A percentile compares a stretch with the other conserved stretches of the same genome.
Evolutionary conservation across 2,888 invertebrate species (phyloP).

Genomic region (Hypena proboscidalis): DNA sequence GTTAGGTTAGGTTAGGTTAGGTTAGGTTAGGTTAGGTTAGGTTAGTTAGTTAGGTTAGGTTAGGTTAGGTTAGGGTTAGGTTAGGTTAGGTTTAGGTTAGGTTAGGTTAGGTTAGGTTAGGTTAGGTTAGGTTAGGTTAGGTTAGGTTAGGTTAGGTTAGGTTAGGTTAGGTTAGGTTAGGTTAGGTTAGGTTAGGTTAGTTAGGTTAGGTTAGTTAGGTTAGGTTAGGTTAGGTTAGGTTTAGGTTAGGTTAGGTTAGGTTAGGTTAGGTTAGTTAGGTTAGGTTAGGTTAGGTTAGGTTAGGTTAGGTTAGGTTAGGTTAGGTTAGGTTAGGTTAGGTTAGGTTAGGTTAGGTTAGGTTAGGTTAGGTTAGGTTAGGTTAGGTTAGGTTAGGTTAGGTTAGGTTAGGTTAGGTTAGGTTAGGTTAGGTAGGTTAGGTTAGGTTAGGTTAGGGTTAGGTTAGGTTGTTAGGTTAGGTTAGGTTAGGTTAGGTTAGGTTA

Average conservation of each 20-base stretch:
- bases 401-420: conserved; percentile 18
- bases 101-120: conserved; percentile 34
- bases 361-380: conserved; percentile 29
- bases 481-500: conserved; percentile 13
- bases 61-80: conserved; percentile 22
- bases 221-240: conserved; percentile 15
- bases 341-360: conserved; percentile 29
- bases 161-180: conserved; percentile 26
- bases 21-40: conserved; percentile 36
- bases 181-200: conserved; percentile 17
- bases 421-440: conserved; percentile 14
- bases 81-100: conserved; percentile 34
- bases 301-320: conserved; percentile 18
- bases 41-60: conserved; percentile 35
- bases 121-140: conserved; percentile 34
- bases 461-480: conserved; percentile 15
- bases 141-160: conserved; percentile 29
- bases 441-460: conserved; percentile 14
- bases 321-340: conserved; percentile 28
- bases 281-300: conserved; percentile 22
- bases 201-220: conserved; percentile 3
- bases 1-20: conserved; percentile 39
- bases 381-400: conserved; percentile 26
- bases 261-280: conserved; percentile 23
- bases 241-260: conserved; percentile 23